Conservation (phyloP, 2,888 invertebrate genomes). For the Unio pictorum region DNA sequence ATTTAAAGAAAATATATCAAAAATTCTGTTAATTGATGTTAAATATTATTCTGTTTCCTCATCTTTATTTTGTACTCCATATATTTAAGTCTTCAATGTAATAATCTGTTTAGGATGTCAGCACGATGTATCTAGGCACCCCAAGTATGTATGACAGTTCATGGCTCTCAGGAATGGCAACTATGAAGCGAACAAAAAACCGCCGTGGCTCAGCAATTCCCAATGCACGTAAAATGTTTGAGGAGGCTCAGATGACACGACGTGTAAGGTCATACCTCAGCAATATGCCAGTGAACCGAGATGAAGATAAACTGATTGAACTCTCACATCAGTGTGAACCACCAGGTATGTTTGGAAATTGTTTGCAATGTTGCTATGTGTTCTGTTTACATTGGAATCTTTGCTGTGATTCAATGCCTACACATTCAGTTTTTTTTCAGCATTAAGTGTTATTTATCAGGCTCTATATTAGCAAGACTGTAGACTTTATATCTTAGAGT, state of each 20-base stretch:
- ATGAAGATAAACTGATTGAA: slow-evolving; percentile 90
- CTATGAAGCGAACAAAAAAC: slow-evolving; percentile 63
- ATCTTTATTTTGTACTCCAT: neutral
- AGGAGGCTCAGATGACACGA: slow-evolving; percentile 98
- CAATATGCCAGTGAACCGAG: slow-evolving; percentile 91
- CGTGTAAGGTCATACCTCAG: slow-evolving; percentile 96
- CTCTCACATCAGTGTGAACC: slow-evolving; percentile 91
- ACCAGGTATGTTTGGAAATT: slow-evolving; percentile 38
- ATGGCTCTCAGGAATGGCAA: slow-evolving; percentile 62
- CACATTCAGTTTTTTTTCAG: neutral
- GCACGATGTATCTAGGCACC: slow-evolving; percentile 60
- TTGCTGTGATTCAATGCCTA: neutral
- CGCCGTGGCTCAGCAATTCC: slow-evolving; percentile 83
- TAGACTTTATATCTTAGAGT: too few relatives aligned
- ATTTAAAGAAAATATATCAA: too few relatives aligned
- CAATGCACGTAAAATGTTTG: slow-evolving; percentile 98
- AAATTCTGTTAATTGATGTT: too few relatives aligned
- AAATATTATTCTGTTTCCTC: neutral
- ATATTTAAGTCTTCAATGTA: neutral
- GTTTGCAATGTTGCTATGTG: neutral
- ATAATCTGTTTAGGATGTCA: slow-evolving; percentile 74
- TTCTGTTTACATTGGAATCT: neutral
- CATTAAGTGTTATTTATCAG: too few relatives aligned
- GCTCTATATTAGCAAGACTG: too few relatives aligned
- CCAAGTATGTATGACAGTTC: slow-evolving; percentile 56